Evolutionary conservation across 2,113 vertebrate genomes (phyloP).

Genomic region (Anthoscopus minutus): DNA sequence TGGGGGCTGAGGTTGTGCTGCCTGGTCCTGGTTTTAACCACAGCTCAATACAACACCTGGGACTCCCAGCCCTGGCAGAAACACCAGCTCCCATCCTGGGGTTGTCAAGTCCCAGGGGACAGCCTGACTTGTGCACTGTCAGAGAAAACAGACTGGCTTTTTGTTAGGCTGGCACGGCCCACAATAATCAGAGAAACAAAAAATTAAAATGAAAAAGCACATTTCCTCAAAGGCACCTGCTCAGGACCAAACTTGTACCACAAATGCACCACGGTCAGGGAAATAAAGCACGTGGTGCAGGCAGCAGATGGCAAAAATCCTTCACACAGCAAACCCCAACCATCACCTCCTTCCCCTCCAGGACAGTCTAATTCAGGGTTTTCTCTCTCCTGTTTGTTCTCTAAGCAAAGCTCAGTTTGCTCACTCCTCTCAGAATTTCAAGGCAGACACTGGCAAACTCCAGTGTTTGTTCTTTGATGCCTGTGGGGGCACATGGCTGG

Average conservation of each 20-base stretch:
- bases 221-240: background rate
- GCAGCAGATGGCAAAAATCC: background rate
- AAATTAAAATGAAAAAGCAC: background rate
- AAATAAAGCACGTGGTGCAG: fast-evolving
- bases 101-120: background rate
- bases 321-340: background rate
- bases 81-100: background rate
- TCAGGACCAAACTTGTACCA: background rate
- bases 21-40: background rate
- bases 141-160: background rate
- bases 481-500: fast-evolving
- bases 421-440: background rate
- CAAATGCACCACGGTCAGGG: fast-evolving
- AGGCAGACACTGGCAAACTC: background rate
- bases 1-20: background rate
- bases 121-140: background rate
- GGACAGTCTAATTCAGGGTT: background rate
- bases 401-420: background rate
- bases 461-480: background rate
- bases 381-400: background rate
- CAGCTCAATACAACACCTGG: background rate
- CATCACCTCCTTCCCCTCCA: background rate
- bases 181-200: background rate
- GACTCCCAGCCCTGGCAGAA: background rate
- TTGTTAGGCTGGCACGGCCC: background rate